Evolutionary conservation across 2,888 invertebrate species (phyloP), one percentile per base, ranked within the genome.

Genomic region (Leptodirus hochenwartii): DNA sequence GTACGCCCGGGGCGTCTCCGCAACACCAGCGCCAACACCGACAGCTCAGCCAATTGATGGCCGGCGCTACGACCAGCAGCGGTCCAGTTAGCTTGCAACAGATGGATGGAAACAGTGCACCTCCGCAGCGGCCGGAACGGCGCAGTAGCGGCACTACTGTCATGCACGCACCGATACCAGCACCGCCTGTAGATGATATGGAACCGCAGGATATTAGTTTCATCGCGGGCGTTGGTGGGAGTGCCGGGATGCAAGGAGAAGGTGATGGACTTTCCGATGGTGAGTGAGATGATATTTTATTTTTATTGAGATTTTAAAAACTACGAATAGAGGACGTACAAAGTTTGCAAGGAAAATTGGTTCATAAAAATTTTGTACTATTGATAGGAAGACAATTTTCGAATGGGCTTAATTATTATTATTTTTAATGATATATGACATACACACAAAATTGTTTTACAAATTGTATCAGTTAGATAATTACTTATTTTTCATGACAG

Each of bases 171-270:
- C 65, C 73, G 2, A 61, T 71, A 26, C 69, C 73, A 24, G 66
- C 69, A 9, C 74, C 72, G 15, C 68, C 74, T 31, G 69, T 69
- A 13, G 84, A 82, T 49, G 84, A 84, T 48, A 87, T 88, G 85
- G 85, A 84, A 44, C 87, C 88, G 0, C 88, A 88, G 52, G 85
- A 80, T 58, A 87, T 88, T 46, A 87, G 85, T 31, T 88, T 88
- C 49, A 85, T 87, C 41, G 85, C 84, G 47, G 73, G 68, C 52
- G 66, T 69, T 14, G 61, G 59, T 26, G 63, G 53, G 50, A 52
- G 43, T 44, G 53, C 22, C 50, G 41, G 24, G 50, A 54, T 44
- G 51, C 50, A 46, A 35, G 17, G 23, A 17, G 33, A 31, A 20
- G 8, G 20, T n/a, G 20, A 20, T 20, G 20, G 8, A 20, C 8